A percentile compares a stretch with the other conserved stretches of the same genome.
phyloP scores from a whole-genome alignment of 2,888 invertebrate genomes.

The Calliscelio sp. region DNA sequence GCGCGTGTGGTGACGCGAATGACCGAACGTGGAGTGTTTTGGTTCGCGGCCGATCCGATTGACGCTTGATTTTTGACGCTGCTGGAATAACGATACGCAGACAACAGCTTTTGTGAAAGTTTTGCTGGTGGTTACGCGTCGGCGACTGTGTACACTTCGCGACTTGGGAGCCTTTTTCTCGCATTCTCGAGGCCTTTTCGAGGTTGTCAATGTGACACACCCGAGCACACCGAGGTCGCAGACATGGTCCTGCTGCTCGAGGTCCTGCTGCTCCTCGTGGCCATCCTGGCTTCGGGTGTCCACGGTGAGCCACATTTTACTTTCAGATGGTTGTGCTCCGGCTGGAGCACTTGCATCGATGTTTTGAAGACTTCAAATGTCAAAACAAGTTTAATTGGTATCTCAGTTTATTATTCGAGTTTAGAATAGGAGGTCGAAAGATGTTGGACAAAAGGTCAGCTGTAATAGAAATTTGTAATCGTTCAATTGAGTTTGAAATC shows the following conservation, averaged over 20 bases:
- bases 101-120: slow-evolving; percentile 74
- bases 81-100: slow-evolving; percentile 47
- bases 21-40: slow-evolving; percentile 57
- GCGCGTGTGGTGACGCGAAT: slow-evolving; percentile 60
- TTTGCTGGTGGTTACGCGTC: slow-evolving; percentile 67
- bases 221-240: slow-evolving; percentile 67
- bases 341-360: too few relatives aligned
- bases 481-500: too few relatives aligned
- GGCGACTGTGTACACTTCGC: slow-evolving; percentile 56
- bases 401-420: too few relatives aligned
- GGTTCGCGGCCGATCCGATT: slow-evolving; percentile 25
- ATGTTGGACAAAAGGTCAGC: too few relatives aligned
- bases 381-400: too few relatives aligned
- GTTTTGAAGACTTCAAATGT: too few relatives aligned
- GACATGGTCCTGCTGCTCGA: slow-evolving; percentile 80
- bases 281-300: slow-evolving; percentile 78
- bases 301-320: slow-evolving; percentile 77
- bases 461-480: too few relatives aligned
- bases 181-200: slow-evolving; percentile 44
- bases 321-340: too few relatives aligned
- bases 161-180: slow-evolving; percentile 51
- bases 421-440: too few relatives aligned
- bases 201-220: slow-evolving; percentile 78
- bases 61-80: slow-evolving; percentile 13
- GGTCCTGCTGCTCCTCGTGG: slow-evolving; percentile 81